These are phyloP conservation scores for Mesodorylaimus sp. DNA, from an alignment of 2,888 invertebrate species.

Conservation along the genomic window DNA sequence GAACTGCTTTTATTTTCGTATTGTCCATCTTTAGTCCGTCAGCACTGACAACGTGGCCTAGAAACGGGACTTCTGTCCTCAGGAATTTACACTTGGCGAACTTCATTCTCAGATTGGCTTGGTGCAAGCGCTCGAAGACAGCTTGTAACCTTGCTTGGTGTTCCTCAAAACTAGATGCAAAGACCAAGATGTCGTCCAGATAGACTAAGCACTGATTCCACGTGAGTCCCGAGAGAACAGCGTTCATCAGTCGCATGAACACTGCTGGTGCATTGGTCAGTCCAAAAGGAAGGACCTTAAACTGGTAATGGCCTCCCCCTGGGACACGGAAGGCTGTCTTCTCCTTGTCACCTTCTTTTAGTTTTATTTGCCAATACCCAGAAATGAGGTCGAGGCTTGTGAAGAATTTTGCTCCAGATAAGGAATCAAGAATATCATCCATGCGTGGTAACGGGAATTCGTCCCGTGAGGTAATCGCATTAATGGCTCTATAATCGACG, in stretches of 20 bases:
- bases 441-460: slow-evolving; percentile 4
- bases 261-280: slow-evolving; percentile 13
- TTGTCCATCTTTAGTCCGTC: not conserved
- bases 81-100: slow-evolving; percentile 4
- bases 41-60: slow-evolving; percentile 2
- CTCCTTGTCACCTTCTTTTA: slow-evolving; percentile 13
- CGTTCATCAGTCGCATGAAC: slow-evolving; percentile 12
- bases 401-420: slow-evolving; percentile 3
- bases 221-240: not conserved
- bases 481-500: too few species aligned
- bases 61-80: not conserved
- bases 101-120: not conserved
- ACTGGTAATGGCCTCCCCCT: slow-evolving; percentile 15
- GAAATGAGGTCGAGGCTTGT: slow-evolving; percentile 6
- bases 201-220: slow-evolving; percentile 2
- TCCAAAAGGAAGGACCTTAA: slow-evolving; percentile 13
- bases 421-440: not conserved
- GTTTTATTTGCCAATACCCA: slow-evolving; percentile 9
- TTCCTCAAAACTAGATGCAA: not conserved
- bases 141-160: not conserved
- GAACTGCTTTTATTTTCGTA: slow-evolving; percentile 5
- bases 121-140: slow-evolving; percentile 4
- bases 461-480: too few species aligned
- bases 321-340: slow-evolving; percentile 13
- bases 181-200: slow-evolving; percentile 8